These are phyloP conservation scores for Galemys pyrenaicus DNA, from an alignment of 2,113 vertebrate species.

Conservation along the genomic window DNA sequence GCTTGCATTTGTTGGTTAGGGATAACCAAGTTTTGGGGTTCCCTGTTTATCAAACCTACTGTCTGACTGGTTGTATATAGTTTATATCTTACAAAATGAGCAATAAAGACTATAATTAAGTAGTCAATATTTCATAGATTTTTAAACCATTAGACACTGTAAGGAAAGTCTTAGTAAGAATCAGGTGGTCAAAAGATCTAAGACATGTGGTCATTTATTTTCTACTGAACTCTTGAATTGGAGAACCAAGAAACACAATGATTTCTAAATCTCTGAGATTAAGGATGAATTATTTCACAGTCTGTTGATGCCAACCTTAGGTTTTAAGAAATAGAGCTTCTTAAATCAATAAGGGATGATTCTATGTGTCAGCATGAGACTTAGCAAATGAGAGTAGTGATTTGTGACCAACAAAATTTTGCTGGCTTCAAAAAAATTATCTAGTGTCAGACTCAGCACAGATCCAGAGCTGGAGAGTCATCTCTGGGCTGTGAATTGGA, in stretches of 20 bases:
- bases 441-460: slow-evolving; percentile 19
- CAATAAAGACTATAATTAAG: not conserved
- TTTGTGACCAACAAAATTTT: not conserved
- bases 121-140: not conserved
- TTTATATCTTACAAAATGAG: not conserved
- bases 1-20: not conserved
- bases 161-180: slow-evolving; percentile 41
- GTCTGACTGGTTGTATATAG: not conserved
- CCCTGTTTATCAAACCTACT: not conserved
- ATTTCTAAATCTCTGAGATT: not conserved
- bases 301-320: not conserved
- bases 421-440: slow-evolving; percentile 42
- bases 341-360: not conserved
- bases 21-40: not conserved
- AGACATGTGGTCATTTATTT: not conserved
- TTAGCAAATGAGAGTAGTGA: slow-evolving; percentile 4
- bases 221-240: not conserved
- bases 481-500: not conserved
- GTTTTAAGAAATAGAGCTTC: not conserved
- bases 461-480: not conserved
- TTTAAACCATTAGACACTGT: not conserved
- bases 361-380: not conserved
- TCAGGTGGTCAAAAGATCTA: slow-evolving; percentile 26
- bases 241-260: slow-evolving; percentile 7
- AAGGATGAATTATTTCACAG: slow-evolving; percentile 3